These are phyloP conservation scores for Speoplatyrhinus poulsoni DNA, from an alignment of 2,113 vertebrate species.

Conservation along the genomic window DNA sequence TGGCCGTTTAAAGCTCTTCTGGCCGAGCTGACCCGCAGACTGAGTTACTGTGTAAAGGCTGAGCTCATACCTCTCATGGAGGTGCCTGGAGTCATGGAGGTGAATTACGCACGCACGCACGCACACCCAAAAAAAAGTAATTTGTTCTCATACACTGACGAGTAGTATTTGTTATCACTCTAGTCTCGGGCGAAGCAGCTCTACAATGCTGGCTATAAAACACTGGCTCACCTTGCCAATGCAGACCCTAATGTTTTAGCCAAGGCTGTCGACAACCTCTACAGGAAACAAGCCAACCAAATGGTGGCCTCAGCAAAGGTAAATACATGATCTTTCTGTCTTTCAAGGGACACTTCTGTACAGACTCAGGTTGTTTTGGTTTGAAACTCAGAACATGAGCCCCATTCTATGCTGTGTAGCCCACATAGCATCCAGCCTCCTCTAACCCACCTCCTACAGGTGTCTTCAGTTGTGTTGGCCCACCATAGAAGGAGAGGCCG, in stretches of 20 bases:
- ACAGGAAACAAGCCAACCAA: slow-evolving; percentile 83
- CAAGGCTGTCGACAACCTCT: slow-evolving; percentile 80
- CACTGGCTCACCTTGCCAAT: slow-evolving; percentile 86
- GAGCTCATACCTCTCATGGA: slow-evolving; percentile 97
- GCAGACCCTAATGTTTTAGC: slow-evolving; percentile 81
- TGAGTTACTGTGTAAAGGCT: slow-evolving; percentile 90
- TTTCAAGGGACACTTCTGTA: too few species aligned
- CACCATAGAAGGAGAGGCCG: too few species aligned
- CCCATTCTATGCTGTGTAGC: too few species aligned
- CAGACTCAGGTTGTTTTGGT: too few species aligned
- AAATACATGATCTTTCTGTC: slow-evolving; percentile 28
- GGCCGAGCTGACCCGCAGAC: slow-evolving; percentile 82
- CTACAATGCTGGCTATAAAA: slow-evolving; percentile 86
- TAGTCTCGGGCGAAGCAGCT: slow-evolving; percentile 94
- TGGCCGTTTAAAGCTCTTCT: slow-evolving; percentile 92
- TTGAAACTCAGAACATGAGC: too few species aligned
- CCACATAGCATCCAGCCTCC: too few species aligned
- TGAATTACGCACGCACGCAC: slow-evolving; percentile 52
- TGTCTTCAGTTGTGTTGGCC: too few species aligned
- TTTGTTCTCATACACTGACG: not conserved
- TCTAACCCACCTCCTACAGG: too few species aligned
- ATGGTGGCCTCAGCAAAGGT: slow-evolving; percentile 93
- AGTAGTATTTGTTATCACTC: slow-evolving; percentile 6
- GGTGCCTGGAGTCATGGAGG: slow-evolving; percentile 91
- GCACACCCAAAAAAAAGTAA: not conserved